Conservation (phyloP, 2,797 vertebrate species). For the Galaxias olidus region DNA sequence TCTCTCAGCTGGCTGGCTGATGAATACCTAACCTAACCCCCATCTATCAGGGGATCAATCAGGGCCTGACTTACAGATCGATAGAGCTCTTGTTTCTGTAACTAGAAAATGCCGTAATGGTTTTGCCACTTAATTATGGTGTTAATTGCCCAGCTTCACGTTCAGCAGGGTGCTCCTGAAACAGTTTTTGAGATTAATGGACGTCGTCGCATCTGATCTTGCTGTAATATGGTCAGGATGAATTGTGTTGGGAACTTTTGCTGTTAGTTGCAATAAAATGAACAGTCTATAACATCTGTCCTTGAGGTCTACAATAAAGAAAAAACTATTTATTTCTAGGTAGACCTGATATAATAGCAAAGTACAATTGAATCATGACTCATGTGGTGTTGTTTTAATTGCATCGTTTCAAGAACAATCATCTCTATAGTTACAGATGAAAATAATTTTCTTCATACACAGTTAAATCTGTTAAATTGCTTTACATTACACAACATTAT, state of each 20-base stretch:
- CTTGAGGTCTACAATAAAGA: not conserved
- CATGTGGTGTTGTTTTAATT: slow-evolving; percentile 28
- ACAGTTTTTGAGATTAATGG: slow-evolving; percentile 55
- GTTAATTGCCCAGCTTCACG: slow-evolving; percentile 78
- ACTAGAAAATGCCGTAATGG: slow-evolving; percentile 77
- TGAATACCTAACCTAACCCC: slow-evolving; percentile 75
- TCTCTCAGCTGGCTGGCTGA: slow-evolving; percentile 68
- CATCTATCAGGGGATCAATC: slow-evolving; percentile 81
- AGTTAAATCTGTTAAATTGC: slow-evolving; percentile 25
- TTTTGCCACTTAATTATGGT: slow-evolving; percentile 78
- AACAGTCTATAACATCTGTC: too few relatives aligned
- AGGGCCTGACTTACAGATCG: slow-evolving; percentile 68
- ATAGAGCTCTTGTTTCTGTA: slow-evolving; percentile 80
- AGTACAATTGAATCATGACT: not conserved
- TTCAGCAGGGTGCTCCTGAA: slow-evolving; percentile 51
- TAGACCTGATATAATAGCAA: slow-evolving; percentile 14
- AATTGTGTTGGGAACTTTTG: too few relatives aligned
- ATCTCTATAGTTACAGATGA: slow-evolving; percentile 5
- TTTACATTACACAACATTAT: not conserved
- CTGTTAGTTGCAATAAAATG: too few relatives aligned
- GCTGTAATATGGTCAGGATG: slow-evolving; percentile 1
- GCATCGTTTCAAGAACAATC: slow-evolving; percentile 22
- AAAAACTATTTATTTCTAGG: not conserved
- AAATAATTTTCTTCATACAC: slow-evolving; percentile 21
- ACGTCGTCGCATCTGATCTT: slow-evolving; percentile 24